These are phyloP conservation scores for Oreohelix idahoensis DNA, from an alignment of 1,140 invertebrate genomes.

Conservation along the genomic window DNA sequence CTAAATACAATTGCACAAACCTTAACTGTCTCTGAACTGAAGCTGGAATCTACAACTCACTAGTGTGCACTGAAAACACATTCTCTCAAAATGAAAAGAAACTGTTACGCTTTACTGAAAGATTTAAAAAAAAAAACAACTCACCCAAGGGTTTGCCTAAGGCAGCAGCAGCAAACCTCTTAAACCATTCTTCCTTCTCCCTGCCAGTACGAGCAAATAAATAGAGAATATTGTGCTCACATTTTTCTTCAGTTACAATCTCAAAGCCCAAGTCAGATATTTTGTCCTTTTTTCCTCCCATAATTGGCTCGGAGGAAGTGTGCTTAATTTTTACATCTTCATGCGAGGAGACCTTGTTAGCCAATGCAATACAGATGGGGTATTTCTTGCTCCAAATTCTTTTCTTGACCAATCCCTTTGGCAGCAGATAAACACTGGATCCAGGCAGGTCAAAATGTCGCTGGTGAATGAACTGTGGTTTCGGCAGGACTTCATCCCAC, in stretches of 20 bases:
- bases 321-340: constrained; percentile 35
- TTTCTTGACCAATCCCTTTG: constrained; percentile 83
- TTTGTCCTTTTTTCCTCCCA: constrained; percentile 39
- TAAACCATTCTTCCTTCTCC: constrained; percentile 92
- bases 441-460: constrained; percentile 83
- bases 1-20: no score
- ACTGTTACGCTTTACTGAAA: no score
- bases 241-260: constrained; percentile 60
- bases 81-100: no score
- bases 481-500: constrained; percentile 83
- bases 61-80: no score
- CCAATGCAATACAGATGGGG: constrained; percentile 82
- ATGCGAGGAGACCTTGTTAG: not conserved
- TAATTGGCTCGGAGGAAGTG: constrained; percentile 32
- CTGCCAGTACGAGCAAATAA: constrained; percentile 87
- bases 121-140: not conserved
- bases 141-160: constrained; percentile 53
- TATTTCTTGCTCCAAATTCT: constrained; percentile 92
- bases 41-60: no score
- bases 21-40: no score
- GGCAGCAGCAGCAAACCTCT: constrained; percentile 66
- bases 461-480: constrained; percentile 82
- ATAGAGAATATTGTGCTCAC: constrained; percentile 73
- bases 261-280: constrained; percentile 62
- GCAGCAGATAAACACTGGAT: constrained; percentile 79